Base-by-base conservation (phyloP, 2,888 invertebrate species). In the Luperina testacea region DNA sequence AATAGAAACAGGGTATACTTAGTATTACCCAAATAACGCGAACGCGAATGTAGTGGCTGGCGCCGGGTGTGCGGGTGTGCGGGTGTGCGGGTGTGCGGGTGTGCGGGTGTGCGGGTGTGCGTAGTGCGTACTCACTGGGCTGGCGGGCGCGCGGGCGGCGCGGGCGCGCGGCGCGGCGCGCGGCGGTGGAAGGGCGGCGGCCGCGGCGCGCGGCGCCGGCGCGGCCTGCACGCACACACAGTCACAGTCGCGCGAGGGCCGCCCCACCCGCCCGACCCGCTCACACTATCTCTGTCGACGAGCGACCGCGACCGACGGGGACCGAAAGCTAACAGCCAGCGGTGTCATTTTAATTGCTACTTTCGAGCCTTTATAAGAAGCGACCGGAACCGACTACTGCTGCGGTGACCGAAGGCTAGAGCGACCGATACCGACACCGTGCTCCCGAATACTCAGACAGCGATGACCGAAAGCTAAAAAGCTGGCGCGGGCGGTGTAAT, bases 161-260 rank as follows among this genome's bases (percentile, higher is more conserved):
- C 5, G 38, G 75, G 8, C 1, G 59, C 91, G 81, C 97, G 94
- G 93, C 27, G 97, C 94, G 93, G 74, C 94, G 89, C 94, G 96
- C 79, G 95, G 90, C 95, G 96, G 94, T 95, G 96, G 95, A 97
- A 94, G 97, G 97, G 95, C 98, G 97, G 97, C 87, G 97, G 95
- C 89, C 97, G 96, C 77, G 97, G 95, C 90, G 95, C 91, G 91
- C 96, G 95, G 91, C 96, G 95, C 93, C 96, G 94, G 94, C 97
- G 94, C 96, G 94, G 95, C 94, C 96, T 95, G 95, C 95, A 90
- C 93, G 95, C 95, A 91, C 94, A 95, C 93, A 91, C 91, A 89
- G 68, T 71, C 59, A 70, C 67, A 61, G 11, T 4, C 32, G 32
- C 32, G 32, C 32, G 32, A 32, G 32, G 32, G 32, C 32, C 32